Conservation (phyloP, 2,113 vertebrate genomes). For the Coptodon bakossiorum region DNA sequence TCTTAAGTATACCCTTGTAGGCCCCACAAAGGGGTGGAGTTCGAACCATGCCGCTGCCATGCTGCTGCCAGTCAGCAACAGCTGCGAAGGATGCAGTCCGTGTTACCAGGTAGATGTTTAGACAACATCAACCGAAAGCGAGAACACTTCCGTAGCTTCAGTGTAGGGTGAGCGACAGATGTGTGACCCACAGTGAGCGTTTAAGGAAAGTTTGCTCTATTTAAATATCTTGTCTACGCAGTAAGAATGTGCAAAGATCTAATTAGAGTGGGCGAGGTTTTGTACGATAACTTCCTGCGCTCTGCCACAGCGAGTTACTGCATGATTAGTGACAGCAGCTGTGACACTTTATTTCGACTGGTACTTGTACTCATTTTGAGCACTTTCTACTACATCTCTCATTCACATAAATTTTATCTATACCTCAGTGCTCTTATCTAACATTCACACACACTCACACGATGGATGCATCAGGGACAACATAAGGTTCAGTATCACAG, state of each 20-base stretch:
- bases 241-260: not conserved
- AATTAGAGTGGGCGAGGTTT: not conserved
- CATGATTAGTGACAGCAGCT: not conserved
- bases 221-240: not conserved
- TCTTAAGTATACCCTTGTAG: not conserved
- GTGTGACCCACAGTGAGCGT: not conserved
- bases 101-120: not conserved
- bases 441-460: fast-evolving
- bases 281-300: not conserved
- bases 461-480: not conserved
- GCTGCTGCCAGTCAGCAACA: not conserved
- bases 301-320: not conserved
- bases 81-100: not conserved
- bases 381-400: not conserved
- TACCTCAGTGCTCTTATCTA: not conserved
- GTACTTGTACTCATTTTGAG: not conserved
- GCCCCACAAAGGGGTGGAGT: not conserved
- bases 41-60: not conserved
- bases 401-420: not conserved
- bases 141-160: not conserved
- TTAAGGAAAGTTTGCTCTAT: not conserved
- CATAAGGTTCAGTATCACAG: fast-evolving
- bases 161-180: not conserved
- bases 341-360: not conserved
- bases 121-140: fast-evolving